Evolutionary conservation across 2,888 invertebrate genomes (phyloP), one percentile per base, ranked within the genome.

Genomic region (Hydropsyche betteni): DNA sequence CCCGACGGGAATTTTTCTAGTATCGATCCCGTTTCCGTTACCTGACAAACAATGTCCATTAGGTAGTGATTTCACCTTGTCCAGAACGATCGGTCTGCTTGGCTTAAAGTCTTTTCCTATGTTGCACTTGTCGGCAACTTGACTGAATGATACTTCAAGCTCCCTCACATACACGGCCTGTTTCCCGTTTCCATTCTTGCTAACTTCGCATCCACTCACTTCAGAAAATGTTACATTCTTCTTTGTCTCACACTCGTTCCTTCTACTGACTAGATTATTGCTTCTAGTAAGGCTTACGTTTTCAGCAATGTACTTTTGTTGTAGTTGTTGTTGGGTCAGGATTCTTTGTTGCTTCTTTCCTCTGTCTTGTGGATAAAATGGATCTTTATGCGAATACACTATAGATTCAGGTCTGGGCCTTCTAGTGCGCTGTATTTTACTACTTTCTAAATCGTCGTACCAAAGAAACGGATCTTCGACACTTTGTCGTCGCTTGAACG

Each of bases 221-320:
- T 88, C 88, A 0, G 88, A 88, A 79, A 88, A 88, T 80, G 87
- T 88, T 0, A 88, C 88, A 75, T 85, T 87, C 81, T 88, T 88
- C 79, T 88, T 88, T 0, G 81, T 81, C 71, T 87, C 87, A 5
- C 51, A 3, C 86, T 87, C 68, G 82, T 71, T 68, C 82, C 85
- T 68, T 82, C 85, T 77, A 83, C 86, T 72, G 83, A 82, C 34
- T 33, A n/a, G 5, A 44, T 73, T 38, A 74, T 68, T 68, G 68
- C 68, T 36, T 34, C 68, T 51, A 38, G 58, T 61, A 61, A 61
- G 58, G 44, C 73, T 2, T 44, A 33, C 52, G n/a, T 74, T 68
- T 44, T 68, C 52, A 7, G 8, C 36, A 5, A 12, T 10, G 14
- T 44, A 44, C 12, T 73, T 44, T 34, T 74, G 74, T 68, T 74